These are phyloP conservation scores for Myodes glareolus DNA, from an alignment of 2,113 vertebrate genomes.

Conservation along the genomic window DNA sequence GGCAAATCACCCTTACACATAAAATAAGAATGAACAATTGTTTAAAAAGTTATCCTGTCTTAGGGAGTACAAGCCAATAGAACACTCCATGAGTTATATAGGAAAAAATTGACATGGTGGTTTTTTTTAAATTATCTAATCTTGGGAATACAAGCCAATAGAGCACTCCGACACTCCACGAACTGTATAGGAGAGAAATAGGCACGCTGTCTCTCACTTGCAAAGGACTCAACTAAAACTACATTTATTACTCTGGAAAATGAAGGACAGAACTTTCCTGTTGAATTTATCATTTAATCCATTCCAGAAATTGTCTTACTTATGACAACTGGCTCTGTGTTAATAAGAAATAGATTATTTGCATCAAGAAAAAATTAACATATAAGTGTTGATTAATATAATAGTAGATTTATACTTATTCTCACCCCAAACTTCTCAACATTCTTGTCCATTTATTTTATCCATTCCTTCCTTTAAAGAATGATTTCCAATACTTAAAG, in stretches of 20 bases:
- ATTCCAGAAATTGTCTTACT: background rate
- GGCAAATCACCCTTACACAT: background rate
- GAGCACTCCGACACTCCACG: background rate
- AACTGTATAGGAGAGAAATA: background rate
- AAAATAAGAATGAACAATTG: background rate
- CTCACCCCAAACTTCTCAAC: background rate
- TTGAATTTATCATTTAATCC: background rate
- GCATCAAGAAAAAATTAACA: background rate
- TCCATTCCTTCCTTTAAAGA: background rate
- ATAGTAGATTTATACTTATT: background rate
- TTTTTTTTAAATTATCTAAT: too few relatives aligned
- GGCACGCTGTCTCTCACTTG: slow-evolving; percentile 11
- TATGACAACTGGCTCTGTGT: background rate
- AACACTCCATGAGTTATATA: background rate
- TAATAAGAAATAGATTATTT: background rate
- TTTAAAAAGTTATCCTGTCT: background rate
- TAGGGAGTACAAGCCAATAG: background rate
- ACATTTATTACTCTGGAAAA: slow-evolving; percentile 14
- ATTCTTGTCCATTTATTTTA: background rate
- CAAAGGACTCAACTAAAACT: background rate
- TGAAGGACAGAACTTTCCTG: background rate
- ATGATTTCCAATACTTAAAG: background rate
- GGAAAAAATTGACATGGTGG: background rate
- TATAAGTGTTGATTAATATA: background rate
- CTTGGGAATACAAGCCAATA: background rate